Percentiles rank a stretch among this genome's conserved stretches.
Conservation (phyloP, 2,113 vertebrate species). For the Dolichallabes microphthalmus region DNA sequence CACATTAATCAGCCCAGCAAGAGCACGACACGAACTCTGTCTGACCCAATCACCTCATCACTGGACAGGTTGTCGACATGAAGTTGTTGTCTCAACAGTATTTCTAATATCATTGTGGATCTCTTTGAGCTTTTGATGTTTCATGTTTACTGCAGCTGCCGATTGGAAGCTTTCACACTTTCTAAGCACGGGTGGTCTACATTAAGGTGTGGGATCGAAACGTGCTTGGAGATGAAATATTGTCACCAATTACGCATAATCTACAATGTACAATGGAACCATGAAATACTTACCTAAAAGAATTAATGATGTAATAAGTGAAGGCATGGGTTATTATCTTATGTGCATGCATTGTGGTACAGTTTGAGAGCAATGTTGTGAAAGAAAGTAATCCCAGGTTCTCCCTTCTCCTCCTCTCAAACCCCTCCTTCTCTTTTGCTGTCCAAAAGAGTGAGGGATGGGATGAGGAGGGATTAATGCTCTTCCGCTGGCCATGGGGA, state of each 20-base stretch:
- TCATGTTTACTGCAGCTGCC: not conserved
- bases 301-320: not conserved
- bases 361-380: slow-evolving; percentile 63
- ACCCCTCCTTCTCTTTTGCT: slow-evolving; percentile 62
- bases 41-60: slow-evolving; percentile 27
- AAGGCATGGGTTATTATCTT: slow-evolving; percentile 27
- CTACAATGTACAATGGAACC: not conserved
- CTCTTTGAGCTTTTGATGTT: not conserved
- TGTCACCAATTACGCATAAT: not conserved
- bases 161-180: not conserved
- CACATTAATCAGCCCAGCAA: slow-evolving; percentile 20
- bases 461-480: slow-evolving; percentile 74
- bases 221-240: not conserved
- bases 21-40: slow-evolving; percentile 15
- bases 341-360: slow-evolving; percentile 57
- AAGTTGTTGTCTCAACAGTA: not conserved
- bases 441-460: slow-evolving; percentile 73
- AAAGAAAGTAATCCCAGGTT: slow-evolving; percentile 67
- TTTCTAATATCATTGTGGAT: not conserved
- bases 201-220: not conserved
- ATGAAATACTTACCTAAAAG: not conserved
- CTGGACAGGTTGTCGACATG: not conserved
- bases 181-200: not conserved
- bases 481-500: slow-evolving; percentile 73
- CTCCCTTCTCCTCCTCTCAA: slow-evolving; percentile 42